Conservation (phyloP, 92 coral and sea anemone species). For the Galaxea fascicularis region DNA sequence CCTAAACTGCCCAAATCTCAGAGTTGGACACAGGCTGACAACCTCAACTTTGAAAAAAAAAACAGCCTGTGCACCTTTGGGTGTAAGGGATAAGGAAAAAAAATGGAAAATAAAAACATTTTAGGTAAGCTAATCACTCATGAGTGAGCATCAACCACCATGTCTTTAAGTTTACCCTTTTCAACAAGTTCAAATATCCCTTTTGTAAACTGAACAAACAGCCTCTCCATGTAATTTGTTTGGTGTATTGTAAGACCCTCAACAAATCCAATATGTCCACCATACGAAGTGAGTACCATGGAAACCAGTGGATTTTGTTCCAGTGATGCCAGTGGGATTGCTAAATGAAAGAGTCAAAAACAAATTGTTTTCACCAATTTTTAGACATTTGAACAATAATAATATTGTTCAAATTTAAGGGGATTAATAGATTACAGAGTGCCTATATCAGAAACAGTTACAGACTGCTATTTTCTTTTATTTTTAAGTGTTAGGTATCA, state of each 20-base stretch:
- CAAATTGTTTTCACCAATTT: too few species aligned
- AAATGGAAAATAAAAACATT: not conserved
- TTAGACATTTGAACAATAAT: not conserved
- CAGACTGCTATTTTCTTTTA: too few species aligned
- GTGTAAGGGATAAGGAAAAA: too few species aligned
- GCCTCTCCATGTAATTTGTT: slow-evolving; percentile 79
- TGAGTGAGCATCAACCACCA: slow-evolving; percentile 17
- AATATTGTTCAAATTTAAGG: too few species aligned
- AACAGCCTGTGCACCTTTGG: too few species aligned
- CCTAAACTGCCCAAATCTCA: too few species aligned
- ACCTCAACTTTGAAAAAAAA: too few species aligned
- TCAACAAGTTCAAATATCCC: slow-evolving; percentile 71
- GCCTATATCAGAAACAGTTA: too few species aligned
- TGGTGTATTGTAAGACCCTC: slow-evolving; percentile 78
- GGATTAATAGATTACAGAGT: too few species aligned
- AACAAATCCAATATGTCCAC: slow-evolving; percentile 88
- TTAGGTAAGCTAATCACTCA: not conserved
- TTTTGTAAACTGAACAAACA: slow-evolving; percentile 77
- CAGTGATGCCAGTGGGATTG: slow-evolving; percentile 81
- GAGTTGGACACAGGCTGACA: too few species aligned
- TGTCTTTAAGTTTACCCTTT: slow-evolving; percentile 54
- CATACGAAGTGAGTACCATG: slow-evolving; percentile 81
- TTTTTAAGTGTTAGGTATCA: too few species aligned
- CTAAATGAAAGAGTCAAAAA: slow-evolving; percentile 33
- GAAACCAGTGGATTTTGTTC: slow-evolving; percentile 79